Conservation (phyloP, 2,113 vertebrate species). For the Macrotus californicus region DNA sequence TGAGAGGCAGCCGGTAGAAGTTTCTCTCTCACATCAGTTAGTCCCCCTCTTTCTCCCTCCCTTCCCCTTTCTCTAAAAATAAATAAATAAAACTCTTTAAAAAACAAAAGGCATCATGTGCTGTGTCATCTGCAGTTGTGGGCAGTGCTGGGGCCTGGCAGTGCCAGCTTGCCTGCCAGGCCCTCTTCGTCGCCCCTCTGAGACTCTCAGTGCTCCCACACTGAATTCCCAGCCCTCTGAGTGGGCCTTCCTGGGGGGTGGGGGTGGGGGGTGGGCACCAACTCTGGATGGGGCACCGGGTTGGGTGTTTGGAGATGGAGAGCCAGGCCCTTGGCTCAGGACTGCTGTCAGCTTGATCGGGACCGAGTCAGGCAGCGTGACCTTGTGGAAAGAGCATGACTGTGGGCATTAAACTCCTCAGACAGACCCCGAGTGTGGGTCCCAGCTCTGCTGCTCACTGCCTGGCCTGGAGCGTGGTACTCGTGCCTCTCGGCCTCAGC, state of each 20-base stretch:
- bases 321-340: not conserved
- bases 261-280: not conserved
- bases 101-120: not conserved
- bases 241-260: not conserved
- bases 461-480: not conserved
- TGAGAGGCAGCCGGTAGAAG: too few relatives aligned
- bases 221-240: not conserved
- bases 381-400: not conserved
- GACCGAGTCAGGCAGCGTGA: not conserved
- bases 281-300: not conserved
- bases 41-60: too few relatives aligned
- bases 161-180: not conserved
- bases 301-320: not conserved
- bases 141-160: conserved; percentile 2
- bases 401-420: not conserved
- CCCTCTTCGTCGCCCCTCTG: not conserved
- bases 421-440: not conserved
- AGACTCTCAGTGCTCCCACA: conserved; percentile 12
- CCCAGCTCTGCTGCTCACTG: not conserved
- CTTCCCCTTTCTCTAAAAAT: too few relatives aligned
- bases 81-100: too few relatives aligned
- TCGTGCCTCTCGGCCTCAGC: not conserved
- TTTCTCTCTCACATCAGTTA: too few relatives aligned
- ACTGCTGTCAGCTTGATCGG: not conserved
- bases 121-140: not conserved